Base-by-base conservation (phyloP, 2,113 vertebrate genomes). In the Oostethus manadensis region DNA sequence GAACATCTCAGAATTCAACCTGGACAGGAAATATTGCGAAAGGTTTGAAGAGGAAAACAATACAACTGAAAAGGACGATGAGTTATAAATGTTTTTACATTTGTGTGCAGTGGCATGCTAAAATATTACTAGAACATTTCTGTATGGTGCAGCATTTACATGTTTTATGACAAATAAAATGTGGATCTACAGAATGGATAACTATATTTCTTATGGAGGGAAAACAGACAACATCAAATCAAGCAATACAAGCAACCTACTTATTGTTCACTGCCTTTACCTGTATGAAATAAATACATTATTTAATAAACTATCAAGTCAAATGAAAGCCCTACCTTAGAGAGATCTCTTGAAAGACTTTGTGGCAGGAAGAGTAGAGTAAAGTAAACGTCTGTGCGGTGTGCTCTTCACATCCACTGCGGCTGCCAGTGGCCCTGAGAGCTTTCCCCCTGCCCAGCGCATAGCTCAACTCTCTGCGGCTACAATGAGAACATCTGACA, bases 391-490 rank as follows among this genome's bases (percentile, higher is more conserved):
- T 58, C 20, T 10, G 45, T 40, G 23, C 57, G 8, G 40, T 62
- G 47, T 0, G 64, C 68, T 58, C 29, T 51, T 15, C 55, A 44
- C 16, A 51, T 60, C 42, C 45, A 2, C 51, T 48, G 51, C 71
- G 21, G 18, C 55, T 62, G 62, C 51, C 56, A 66, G 43, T 54
- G 64, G 50, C 75, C 58, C 55, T 56, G 56, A 47, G 42, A 73
- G 64, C 61, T 64, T 60, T 58, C 14, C 53, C 38, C 53, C 53
- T 55, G 53, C 53, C 53, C 53, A 55, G 53, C 3, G 15, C 53
- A 45, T 64, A 64, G 60, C 74, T 76, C 74, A 40, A 62, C 62
- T 73, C 63, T 64, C 60, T 49, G 60, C 51, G 56, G 73, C 70
- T 69, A 47, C 40, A 5, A 66, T 57, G 56, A 42, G 63, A 64